phyloP scores from a whole-genome alignment of 2,797 vertebrate species.

The Sebastolobus altivelis region DNA sequence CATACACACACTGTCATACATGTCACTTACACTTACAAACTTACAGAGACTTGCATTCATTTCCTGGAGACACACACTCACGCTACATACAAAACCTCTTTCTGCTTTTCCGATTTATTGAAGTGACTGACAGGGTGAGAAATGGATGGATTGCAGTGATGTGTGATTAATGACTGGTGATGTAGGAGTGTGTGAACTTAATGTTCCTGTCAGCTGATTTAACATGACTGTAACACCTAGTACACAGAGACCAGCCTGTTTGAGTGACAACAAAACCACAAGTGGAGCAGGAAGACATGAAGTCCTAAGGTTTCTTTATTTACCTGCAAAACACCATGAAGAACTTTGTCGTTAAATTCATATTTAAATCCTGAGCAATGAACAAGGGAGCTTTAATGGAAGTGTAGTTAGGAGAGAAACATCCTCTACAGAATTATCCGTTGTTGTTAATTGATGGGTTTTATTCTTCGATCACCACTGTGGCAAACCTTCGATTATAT shows the following conservation, averaged over 20 bases:
- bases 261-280: background rate
- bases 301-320: background rate
- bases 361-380: background rate
- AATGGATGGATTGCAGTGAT: background rate
- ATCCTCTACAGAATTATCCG: background rate
- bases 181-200: background rate
- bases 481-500: background rate
- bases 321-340: background rate
- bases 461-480: background rate
- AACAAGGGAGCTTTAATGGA: background rate
- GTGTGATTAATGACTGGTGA: background rate
- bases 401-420: background rate
- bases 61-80: background rate
- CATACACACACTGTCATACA: too few relatives aligned
- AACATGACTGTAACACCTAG: background rate
- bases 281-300: background rate
- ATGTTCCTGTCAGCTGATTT: conserved; percentile 10
- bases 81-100: background rate
- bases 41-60: too few relatives aligned
- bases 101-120: background rate
- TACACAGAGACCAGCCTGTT: background rate
- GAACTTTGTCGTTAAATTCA: background rate
- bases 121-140: background rate
- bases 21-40: too few relatives aligned
- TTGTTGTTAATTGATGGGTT: background rate